Evolutionary conservation across 2,113 vertebrate genomes (phyloP).

Genomic region (Cervus canadensis): DNA sequence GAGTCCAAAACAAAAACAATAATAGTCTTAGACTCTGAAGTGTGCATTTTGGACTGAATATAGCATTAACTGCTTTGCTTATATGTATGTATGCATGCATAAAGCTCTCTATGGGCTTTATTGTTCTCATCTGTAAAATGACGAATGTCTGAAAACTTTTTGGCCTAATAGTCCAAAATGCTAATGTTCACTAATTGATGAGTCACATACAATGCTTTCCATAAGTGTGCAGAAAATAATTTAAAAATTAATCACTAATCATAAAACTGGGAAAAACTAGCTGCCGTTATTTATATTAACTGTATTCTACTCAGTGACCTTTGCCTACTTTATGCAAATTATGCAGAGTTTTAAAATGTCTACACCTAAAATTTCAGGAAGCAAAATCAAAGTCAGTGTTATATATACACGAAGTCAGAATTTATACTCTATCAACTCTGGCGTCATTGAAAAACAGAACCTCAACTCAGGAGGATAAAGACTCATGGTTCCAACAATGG

Average conservation of each 20-base stretch:
- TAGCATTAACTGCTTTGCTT: background rate
- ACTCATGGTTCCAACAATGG: background rate
- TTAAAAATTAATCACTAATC: background rate
- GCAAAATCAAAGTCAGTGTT: background rate
- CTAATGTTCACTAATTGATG: background rate
- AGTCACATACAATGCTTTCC: background rate
- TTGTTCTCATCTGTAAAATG: background rate
- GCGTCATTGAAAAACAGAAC: background rate
- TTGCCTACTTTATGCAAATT: background rate
- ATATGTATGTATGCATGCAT: background rate
- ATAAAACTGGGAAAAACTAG: background rate
- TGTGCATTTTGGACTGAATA: background rate
- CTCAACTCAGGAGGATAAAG: background rate
- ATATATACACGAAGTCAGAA: background rate
- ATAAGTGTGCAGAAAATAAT: background rate
- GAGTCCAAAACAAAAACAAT: background rate
- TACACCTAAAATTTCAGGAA: background rate
- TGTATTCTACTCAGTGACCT: background rate
- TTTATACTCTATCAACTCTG: background rate
- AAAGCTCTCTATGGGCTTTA: background rate
- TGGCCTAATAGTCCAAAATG: background rate
- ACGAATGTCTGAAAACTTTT: background rate
- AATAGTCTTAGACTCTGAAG: background rate
- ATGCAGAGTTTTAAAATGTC: background rate
- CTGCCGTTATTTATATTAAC: background rate